phyloP scores from a whole-genome alignment of 2,888 invertebrate species.

The Carabus problematicus region DNA sequence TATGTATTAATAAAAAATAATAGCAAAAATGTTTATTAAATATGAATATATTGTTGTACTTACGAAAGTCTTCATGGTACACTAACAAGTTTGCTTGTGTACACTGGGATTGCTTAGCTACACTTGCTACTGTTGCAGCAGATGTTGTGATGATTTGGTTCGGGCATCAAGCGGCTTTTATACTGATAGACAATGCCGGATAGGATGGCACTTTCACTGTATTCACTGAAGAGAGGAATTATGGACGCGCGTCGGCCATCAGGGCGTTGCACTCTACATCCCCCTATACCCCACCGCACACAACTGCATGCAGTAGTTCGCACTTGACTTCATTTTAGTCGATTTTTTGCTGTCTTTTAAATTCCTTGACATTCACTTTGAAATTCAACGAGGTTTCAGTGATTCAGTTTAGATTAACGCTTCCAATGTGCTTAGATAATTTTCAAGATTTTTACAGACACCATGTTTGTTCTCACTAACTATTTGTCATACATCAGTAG shows the following conservation, averaged over 20 bases:
- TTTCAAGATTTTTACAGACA: too few relatives aligned
- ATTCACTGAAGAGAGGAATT: constrained; percentile 22
- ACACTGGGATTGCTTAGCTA: constrained; percentile 38
- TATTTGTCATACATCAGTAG: too few relatives aligned
- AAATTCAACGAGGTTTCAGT: neutral
- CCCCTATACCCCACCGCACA: neutral
- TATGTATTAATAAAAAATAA: too few relatives aligned
- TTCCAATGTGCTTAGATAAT: too few relatives aligned
- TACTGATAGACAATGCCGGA: constrained; percentile 31
- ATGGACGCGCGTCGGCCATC: constrained; percentile 25
- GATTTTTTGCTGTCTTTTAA: constrained; percentile 6
- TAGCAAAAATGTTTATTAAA: neutral
- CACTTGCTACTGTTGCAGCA: constrained; percentile 39
- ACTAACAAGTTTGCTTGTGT: constrained; percentile 49
- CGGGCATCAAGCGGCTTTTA: constrained; percentile 21
- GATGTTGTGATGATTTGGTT: constrained; percentile 36
- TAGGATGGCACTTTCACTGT: constrained; percentile 33
- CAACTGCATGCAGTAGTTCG: neutral
- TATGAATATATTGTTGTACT: constrained; percentile 47
- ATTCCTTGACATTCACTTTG: constrained; percentile 21
- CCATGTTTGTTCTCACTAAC: too few relatives aligned
- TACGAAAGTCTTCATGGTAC: constrained; percentile 57
- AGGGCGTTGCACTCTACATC: constrained; percentile 13
- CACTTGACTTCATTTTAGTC: constrained; percentile 1
- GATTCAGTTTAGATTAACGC: too few relatives aligned